Conservation (phyloP, 2,888 invertebrate species). For the Drosophila yooni region DNA sequence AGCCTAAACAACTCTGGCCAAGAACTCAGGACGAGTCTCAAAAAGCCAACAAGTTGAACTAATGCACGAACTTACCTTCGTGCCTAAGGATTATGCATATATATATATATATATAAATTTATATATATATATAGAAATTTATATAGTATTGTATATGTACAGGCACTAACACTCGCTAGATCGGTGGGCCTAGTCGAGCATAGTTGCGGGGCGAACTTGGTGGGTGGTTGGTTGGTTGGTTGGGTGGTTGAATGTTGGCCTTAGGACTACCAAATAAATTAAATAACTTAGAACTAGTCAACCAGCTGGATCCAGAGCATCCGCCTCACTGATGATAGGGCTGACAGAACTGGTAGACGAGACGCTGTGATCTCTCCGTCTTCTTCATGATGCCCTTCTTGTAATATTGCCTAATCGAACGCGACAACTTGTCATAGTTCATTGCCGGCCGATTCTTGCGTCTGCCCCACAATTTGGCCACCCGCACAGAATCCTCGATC, state of each 20-base stretch:
- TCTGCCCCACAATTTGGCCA: constrained; percentile 99
- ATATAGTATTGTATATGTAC: constrained; percentile 57
- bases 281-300: constrained; percentile 66
- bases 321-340: constrained; percentile 92
- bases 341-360: constrained; percentile 99
- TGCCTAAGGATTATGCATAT: constrained; percentile 46
- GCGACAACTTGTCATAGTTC: constrained; percentile 99
- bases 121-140: constrained; percentile 19
- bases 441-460: constrained; percentile 99
- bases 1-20: constrained; percentile 55
- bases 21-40: constrained; percentile 21
- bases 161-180: constrained; percentile 70
- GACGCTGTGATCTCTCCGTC: constrained; percentile 97
- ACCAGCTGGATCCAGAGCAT: constrained; percentile 3
- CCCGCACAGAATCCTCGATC: constrained; percentile 98
- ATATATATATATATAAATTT: constrained; percentile 16
- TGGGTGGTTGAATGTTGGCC: constrained; percentile 25
- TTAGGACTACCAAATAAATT: constrained; percentile 63
- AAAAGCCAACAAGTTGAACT: constrained; percentile 44
- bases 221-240: constrained; percentile 25
- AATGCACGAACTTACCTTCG: constrained; percentile 78
- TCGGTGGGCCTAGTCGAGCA: constrained; percentile 66
- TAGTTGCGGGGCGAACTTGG: constrained; percentile 47
- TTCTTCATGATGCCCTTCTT: constrained; percentile 99
- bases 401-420: constrained; percentile 99